Conservation (phyloP, 2,113 vertebrate genomes). For the Upupa epops region DNA sequence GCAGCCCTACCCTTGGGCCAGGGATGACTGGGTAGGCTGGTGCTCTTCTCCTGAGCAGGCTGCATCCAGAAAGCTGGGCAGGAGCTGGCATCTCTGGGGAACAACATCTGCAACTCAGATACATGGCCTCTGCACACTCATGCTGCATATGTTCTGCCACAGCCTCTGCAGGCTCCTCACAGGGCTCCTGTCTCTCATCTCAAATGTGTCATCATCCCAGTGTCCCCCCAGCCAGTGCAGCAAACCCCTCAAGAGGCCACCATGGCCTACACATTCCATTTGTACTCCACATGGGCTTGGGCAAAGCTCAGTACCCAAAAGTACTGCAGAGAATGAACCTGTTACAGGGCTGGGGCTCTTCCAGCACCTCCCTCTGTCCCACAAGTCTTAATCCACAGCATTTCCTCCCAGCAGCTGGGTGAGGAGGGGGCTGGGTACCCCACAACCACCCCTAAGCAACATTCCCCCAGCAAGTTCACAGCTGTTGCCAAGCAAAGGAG, state of each 20-base stretch:
- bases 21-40: neutral
- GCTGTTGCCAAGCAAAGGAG: rapidly evolving
- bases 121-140: neutral
- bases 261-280: neutral
- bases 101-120: neutral
- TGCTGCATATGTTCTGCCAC: neutral
- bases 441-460: neutral
- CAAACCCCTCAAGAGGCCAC: neutral
- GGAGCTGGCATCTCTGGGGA: neutral
- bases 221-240: neutral
- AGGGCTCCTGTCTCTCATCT: neutral
- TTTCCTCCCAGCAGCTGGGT: neutral
- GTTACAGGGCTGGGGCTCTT: neutral
- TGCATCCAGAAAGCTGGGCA: neutral
- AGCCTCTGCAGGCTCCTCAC: neutral
- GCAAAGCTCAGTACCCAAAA: neutral
- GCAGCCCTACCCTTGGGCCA: neutral
- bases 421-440: neutral
- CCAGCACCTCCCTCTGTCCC: neutral
- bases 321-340: neutral
- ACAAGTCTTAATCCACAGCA: neutral
- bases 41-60: neutral
- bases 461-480: slow-evolving; percentile 13
- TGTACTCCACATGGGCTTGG: rapidly evolving
- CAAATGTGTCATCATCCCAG: neutral